phyloP scores from a whole-genome alignment of 2,797 vertebrate genomes.

The Amphiprion clarkii region DNA sequence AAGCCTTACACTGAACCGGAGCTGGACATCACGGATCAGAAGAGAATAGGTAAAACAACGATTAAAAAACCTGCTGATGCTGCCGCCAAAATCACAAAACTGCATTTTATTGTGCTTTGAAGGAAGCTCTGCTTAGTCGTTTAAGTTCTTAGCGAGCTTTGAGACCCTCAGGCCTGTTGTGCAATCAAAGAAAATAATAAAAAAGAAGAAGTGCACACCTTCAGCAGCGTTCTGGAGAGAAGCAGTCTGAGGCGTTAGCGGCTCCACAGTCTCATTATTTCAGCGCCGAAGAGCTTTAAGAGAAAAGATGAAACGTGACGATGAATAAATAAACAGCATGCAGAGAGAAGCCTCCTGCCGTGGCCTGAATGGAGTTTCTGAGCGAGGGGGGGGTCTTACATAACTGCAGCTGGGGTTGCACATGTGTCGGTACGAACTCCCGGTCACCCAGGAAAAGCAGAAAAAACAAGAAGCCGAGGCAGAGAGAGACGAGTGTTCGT shows the following conservation, averaged over 20 bases:
- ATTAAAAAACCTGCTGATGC: no score
- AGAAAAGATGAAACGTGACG: conserved; percentile 58
- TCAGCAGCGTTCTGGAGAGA: not conserved
- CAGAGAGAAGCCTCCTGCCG: conserved; percentile 31
- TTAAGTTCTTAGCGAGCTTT: not conserved
- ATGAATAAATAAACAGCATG: conserved; percentile 66
- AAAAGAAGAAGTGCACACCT: not conserved
- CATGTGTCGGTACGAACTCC: conserved; percentile 41
- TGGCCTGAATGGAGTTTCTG: conserved; percentile 47
- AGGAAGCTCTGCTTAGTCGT: not conserved
- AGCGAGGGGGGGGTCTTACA: conserved; percentile 39
- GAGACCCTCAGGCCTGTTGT: not conserved
- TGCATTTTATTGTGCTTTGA: not conserved
- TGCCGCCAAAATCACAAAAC: no score
- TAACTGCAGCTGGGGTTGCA: conserved; percentile 67
- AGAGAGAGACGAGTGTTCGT: not conserved
- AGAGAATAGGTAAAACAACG: conserved; percentile 92
- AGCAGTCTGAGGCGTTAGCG: not conserved
- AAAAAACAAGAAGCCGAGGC: not conserved
- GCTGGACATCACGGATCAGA: conserved; percentile 96
- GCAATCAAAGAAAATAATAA: conserved; percentile 52
- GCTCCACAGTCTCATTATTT: conserved; percentile 33
- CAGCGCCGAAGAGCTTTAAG: conserved; percentile 26
- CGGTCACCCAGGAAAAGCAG: conserved; percentile 23
- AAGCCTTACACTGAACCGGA: conserved; percentile 97